These are phyloP conservation scores for Chrysolina haemoptera DNA, from an alignment of 2,888 invertebrate species.

Conservation along the genomic window DNA sequence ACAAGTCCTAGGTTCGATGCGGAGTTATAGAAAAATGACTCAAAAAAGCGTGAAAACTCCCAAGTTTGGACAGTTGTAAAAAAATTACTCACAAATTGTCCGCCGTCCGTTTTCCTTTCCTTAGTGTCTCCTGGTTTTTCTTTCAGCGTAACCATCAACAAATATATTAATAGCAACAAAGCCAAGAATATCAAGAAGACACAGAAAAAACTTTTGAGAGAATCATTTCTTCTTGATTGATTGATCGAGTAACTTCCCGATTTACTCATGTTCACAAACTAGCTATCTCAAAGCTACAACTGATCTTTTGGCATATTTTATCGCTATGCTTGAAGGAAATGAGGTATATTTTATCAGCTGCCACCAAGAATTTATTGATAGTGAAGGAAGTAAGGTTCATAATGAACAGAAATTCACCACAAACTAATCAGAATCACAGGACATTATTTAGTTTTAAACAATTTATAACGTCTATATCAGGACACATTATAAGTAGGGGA, in stretches of 20 bases:
- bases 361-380: constrained; percentile 1
- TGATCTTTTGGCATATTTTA: not conserved
- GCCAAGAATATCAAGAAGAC: constrained; percentile 48
- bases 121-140: not conserved
- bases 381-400: not conserved
- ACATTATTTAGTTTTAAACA: constrained; percentile 28
- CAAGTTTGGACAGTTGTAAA: constrained; percentile 36
- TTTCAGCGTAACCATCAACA: constrained; percentile 32
- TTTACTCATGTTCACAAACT: constrained; percentile 19
- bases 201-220: constrained; percentile 49
- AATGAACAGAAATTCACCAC: not conserved
- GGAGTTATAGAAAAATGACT: not conserved
- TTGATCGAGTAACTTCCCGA: constrained; percentile 23
- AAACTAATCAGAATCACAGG: constrained; percentile 19
- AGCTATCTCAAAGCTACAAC: not conserved
- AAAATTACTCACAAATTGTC: constrained; percentile 27
- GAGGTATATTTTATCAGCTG: constrained; percentile 1
- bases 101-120: not conserved
- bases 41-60: constrained; percentile 6
- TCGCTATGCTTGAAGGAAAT: not conserved
- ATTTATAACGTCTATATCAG: no score
- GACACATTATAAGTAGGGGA: no score
- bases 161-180: constrained; percentile 46
- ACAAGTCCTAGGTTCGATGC: no score
- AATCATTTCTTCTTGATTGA: constrained; percentile 23